Evolutionary conservation across 2,888 invertebrate species (phyloP).

Genomic region (Stenurella melanura): DNA sequence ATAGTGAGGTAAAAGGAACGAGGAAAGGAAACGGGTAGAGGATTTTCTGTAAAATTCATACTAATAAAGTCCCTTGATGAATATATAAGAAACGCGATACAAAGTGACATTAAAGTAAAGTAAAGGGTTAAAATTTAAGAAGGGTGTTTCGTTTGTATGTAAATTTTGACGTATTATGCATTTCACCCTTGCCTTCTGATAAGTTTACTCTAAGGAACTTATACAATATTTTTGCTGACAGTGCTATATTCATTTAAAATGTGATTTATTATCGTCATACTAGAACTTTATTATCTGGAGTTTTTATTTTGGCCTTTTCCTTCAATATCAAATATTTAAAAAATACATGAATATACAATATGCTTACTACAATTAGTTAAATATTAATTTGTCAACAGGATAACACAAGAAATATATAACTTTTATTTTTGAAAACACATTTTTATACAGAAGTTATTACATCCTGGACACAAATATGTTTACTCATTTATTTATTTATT

Average conservation of each 20-base stretch:
- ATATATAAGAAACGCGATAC: slow-evolving; percentile 72
- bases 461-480: too few species aligned
- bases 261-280: not conserved
- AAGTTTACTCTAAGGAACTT: slow-evolving; percentile 42
- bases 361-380: too few species aligned
- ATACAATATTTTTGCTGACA: slow-evolving; percentile 18
- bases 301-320: too few species aligned
- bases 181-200: slow-evolving; percentile 42
- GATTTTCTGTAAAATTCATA: slow-evolving; percentile 60
- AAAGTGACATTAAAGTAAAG: slow-evolving; percentile 71
- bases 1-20: slow-evolving; percentile 45
- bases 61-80: slow-evolving; percentile 72
- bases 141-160: slow-evolving; percentile 68
- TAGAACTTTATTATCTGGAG: not conserved
- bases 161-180: slow-evolving; percentile 62
- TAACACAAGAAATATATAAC: too few species aligned
- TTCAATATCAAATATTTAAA: too few species aligned
- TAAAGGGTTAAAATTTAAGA: slow-evolving; percentile 71
- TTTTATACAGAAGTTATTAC: too few species aligned
- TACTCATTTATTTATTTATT: too few species aligned
- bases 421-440: too few species aligned
- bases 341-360: too few species aligned
- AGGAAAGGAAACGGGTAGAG: slow-evolving; percentile 45
- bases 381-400: too few species aligned
- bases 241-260: slow-evolving; percentile 10